Evolutionary conservation across 2,113 vertebrate species (phyloP).

Genomic region (Macquaria ambigua): DNA sequence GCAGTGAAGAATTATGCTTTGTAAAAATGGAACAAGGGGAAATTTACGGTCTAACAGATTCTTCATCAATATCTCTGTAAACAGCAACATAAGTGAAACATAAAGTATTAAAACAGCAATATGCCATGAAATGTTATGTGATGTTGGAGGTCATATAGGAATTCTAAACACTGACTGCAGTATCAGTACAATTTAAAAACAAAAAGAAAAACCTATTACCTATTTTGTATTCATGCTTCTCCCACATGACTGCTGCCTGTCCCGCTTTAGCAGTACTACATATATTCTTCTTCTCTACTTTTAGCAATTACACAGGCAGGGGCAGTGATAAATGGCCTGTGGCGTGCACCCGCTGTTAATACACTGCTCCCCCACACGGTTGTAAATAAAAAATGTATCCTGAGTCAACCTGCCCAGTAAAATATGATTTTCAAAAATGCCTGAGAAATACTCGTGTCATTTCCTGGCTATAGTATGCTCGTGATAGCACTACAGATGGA

Average conservation of each 20-base stretch:
- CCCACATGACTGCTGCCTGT: slow-evolving; percentile 3
- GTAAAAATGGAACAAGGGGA: slow-evolving; percentile 48
- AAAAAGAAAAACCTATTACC: background rate
- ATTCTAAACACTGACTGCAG: slow-evolving; percentile 24
- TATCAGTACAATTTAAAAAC: slow-evolving; percentile 8
- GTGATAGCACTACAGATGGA: slow-evolving; percentile 59
- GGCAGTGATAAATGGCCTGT: slow-evolving; percentile 42
- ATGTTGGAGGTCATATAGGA: slow-evolving; percentile 50
- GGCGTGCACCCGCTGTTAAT: slow-evolving; percentile 14
- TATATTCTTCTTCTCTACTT: slow-evolving; percentile 36
- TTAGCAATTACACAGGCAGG: slow-evolving; percentile 37
- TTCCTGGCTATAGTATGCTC: slow-evolving; percentile 26
- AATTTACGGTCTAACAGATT: slow-evolving; percentile 23
- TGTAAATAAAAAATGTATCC: slow-evolving; percentile 51
- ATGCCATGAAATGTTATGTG: slow-evolving; percentile 69
- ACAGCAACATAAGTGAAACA: slow-evolving; percentile 57
- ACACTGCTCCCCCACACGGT: slow-evolving; percentile 1
- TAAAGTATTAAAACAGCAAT: slow-evolving; percentile 47
- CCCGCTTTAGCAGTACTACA: slow-evolving; percentile 1
- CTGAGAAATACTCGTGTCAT: slow-evolving; percentile 12
- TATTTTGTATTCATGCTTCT: slow-evolving; percentile 2
- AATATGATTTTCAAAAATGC: slow-evolving; percentile 28
- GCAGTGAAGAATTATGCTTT: slow-evolving; percentile 47
- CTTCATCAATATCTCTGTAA: slow-evolving; percentile 21
- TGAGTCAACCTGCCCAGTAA: slow-evolving; percentile 21